Evolutionary conservation across 2,797 vertebrate genomes (phyloP), one percentile per base, ranked within the genome.

Genomic region (Gorsachius magnificus): DNA sequence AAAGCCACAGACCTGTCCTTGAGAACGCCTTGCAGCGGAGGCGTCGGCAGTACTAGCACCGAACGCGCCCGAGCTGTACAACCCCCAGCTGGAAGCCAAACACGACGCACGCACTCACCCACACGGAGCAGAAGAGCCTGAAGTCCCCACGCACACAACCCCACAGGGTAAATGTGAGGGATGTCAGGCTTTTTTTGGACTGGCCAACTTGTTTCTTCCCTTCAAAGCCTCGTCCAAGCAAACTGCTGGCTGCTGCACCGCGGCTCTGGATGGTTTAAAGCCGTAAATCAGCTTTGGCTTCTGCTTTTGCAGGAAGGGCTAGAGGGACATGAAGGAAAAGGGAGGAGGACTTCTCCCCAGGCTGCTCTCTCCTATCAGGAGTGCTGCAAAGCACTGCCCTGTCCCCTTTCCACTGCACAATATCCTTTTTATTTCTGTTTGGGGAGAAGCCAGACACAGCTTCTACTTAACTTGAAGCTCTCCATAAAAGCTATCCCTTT

Each of bases 381-480:
- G 38, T 9, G 3, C 25, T 16, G 17, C 29, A 9, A 15, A 31
- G 50, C 10, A 13, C 54, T 41, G 41, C 74, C 48, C 48, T 15
- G 15, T 35, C n/a, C 28, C 41, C 26, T 50, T 35, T 13, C 66
- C 28, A 16, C 61, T 16, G 13, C 31, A 21, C 45, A 45, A n/a
- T 4, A 33, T 3, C 19, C 16, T 3, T 8, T 25, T 58, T 53
- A 29, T 13, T 41, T 36, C 41, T 4, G 1, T 6, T 1, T 16
- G 31, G 54, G 48, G 9, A 75, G 21, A 24, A 61, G 61, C 13
- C 41, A 63, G 56, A 56, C 26, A n/a, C 50, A n/a, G 24, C 74
- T 68, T 35, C 54, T 22, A 17, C 63, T 45, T 18, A 17, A 50
- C 0, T 9, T 1, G 4, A 63, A 26, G 69, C 18, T 57, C 17